Evolutionary conservation across 2,888 invertebrate species (phyloP).

Genomic region (Andricus curvator): DNA sequence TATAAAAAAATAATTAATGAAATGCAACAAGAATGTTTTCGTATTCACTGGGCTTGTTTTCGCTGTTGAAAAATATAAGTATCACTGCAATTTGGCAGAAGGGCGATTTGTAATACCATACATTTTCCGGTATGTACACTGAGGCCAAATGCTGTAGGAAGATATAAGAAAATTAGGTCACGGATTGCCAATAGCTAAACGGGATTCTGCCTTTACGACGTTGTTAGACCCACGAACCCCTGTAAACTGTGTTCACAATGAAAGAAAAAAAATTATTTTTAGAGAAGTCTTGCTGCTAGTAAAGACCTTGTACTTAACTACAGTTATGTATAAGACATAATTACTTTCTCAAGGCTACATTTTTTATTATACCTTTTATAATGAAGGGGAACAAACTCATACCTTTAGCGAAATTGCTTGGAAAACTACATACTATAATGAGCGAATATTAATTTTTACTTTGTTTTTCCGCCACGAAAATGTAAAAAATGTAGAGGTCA

Average conservation of each 20-base stretch:
- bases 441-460: too few relatives aligned
- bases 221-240: slow-evolving; percentile 48
- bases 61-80: background rate
- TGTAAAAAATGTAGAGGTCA: too few relatives aligned
- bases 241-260: background rate
- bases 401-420: background rate
- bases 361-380: background rate
- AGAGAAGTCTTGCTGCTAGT: background rate
- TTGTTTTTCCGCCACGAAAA: too few relatives aligned
- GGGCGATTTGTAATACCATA: background rate
- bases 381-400: background rate
- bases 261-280: background rate
- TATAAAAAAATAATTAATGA: background rate
- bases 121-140: slow-evolving; percentile 11
- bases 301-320: background rate
- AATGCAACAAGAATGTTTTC: slow-evolving; percentile 8
- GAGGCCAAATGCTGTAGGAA: slow-evolving; percentile 18
- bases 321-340: background rate
- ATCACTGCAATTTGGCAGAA: slow-evolving; percentile 11
- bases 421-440: background rate
- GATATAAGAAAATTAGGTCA: slow-evolving; percentile 49
- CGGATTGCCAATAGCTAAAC: slow-evolving; percentile 43
- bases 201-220: slow-evolving; percentile 55
- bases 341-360: background rate
- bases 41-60: background rate